Base-by-base conservation (phyloP, 2,113 vertebrate species). In the Macquaria ambigua region DNA sequence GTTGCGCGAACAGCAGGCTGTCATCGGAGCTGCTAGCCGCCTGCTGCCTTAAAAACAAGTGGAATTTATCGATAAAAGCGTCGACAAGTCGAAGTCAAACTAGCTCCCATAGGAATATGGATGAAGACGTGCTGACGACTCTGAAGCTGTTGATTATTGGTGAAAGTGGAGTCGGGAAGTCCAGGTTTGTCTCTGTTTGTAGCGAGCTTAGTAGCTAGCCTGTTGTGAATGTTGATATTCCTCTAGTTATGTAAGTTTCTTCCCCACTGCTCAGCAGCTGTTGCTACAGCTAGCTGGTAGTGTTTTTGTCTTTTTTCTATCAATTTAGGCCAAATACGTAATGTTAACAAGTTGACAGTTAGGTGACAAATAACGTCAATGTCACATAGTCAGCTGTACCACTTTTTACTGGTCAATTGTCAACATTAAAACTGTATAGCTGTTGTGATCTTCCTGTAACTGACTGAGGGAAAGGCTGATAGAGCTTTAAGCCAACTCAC, bases 101-200 rank as follows among this genome's bases (percentile, higher is more conserved):
- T 1, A 39, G 1, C 53, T 41, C 15, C 11, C 1, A 11, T 2
- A 4, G 21, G 5, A 95, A 93, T 64, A 99, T 99, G 98, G 98
- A 99, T 76, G 98, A 99, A 79, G 98, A 99, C 94, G 97, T 99
- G 72, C 80, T 99, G 90, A 99, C 98, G 28, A 99, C 98, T 8
- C 92, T 99, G 61, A 99, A 99, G 87, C 97, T 99, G 88, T 93
- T 99, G 81, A 99, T 99, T 74, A 99, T 99, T 63, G 98, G 98
- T 34, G 98, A 99, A 91, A 99, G 98, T 61, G 98, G 98, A 46
- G 98, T 99, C 55, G 98, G 98, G 83, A 99, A 99, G 88, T 99
- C 98, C 81, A 99, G 98, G 98, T 99, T 84, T 94, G 96, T 89
- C 0, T 23, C 2, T 43, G 23, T 48, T 23, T 56, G 37, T 25